Evolutionary conservation across 2,113 vertebrate species (phyloP).

Genomic region (mouse (Mus musculus)): DNA sequence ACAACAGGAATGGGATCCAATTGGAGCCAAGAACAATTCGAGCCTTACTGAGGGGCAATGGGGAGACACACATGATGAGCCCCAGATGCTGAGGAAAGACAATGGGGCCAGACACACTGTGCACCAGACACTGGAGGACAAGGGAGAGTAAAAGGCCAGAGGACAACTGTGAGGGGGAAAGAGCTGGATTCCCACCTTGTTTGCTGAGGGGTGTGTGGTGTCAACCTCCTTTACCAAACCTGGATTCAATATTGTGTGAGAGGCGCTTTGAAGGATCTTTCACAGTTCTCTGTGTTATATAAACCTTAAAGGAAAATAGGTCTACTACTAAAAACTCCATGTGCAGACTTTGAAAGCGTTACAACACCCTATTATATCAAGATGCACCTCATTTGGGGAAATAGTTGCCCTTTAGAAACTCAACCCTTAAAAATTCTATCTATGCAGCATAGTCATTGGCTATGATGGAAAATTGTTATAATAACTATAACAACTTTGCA

Average conservation of each 20-base stretch:
- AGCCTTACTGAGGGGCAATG: not conserved
- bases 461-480: conserved; percentile 50
- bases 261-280: not conserved
- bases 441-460: conserved; percentile 49
- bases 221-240: not conserved
- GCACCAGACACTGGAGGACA: not conserved
- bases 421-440: conserved; percentile 20
- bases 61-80: not conserved
- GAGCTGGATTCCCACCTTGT: not conserved
- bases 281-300: conserved; percentile 45
- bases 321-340: conserved; percentile 43
- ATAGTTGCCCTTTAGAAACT: conserved; percentile 63
- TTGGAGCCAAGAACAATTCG: conserved; percentile 34
- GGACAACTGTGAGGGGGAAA: not conserved
- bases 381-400: conserved; percentile 41
- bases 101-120: not conserved
- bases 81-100: not conserved
- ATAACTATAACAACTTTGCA: not conserved
- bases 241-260: not conserved
- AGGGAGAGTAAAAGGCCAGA: not conserved
- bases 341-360: conserved; percentile 41
- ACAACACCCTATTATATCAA: conserved; percentile 62
- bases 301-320: conserved; percentile 57
- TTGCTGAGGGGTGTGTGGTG: not conserved
- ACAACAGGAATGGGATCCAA: not conserved